Evolutionary conservation across 53 echinoderm and acorn worm species (phyloP), one percentile per base, ranked within the genome.

Genomic region (Mesocentrotus franciscanus): DNA sequence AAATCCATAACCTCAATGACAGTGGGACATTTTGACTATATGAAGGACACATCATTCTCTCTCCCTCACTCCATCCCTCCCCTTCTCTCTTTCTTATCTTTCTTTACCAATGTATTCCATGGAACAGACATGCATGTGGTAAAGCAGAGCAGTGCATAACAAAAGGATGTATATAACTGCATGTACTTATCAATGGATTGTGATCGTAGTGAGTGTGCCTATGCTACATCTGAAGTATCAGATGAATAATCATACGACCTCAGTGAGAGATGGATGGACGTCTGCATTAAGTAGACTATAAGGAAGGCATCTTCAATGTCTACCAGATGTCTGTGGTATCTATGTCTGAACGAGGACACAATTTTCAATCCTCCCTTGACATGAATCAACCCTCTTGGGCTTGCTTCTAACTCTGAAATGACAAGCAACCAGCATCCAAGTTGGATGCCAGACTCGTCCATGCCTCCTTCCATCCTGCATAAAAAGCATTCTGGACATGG

Each of bases 241-340:
- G 24, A 85, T 85, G 85, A 2, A 85, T 56, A 8, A 10, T 16
- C 8, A 9, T 34, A 85, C 49, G 85, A 85, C 56, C 85, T 85
- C 85, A 85, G 9, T 85, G 85, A 85, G 85, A 55, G 85, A 85
- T 85, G 75, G 75, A 85, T 85, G 85, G 56, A 85, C 11, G 85
- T 85, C 85, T 85, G 56, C 35, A 18, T 49, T 85, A 56, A 56
- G 85, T 14, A 85, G 85, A 85, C 85, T 85, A 85, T 49, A 85
- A 56, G 35, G 85, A 85, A 9, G 90, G 61, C 61, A 90, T 62
- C 61, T 62, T 61, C 90, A 60, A 60, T 90, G 90, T 90, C 90
- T 90, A 90, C 90, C 90, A 90, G 90, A 60, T 90, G 90, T 90
- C 90, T 90, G 30, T 14, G 90, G 90, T 24, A 90, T 90, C 90